phyloP scores from a whole-genome alignment of 2,888 invertebrate genomes.

The Fissipunctia ypsillon region DNA sequence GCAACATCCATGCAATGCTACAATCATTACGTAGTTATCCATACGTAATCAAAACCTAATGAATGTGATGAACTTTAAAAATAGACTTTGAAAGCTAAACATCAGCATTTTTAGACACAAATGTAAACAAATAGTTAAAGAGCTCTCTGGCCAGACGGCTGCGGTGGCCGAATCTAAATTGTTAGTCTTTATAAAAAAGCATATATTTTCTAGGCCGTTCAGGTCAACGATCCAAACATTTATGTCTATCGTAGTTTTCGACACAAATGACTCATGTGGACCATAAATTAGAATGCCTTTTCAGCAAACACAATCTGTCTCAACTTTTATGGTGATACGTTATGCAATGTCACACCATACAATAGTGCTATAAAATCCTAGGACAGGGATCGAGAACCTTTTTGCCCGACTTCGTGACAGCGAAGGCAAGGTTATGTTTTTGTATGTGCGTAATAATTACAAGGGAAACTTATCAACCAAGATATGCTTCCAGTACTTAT shows the following conservation, averaged over 20 bases:
- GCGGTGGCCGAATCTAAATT: conserved; percentile 22
- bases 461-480: neutral
- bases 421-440: neutral
- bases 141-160: conserved; percentile 2
- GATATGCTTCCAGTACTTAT: neutral
- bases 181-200: conserved; percentile 31
- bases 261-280: conserved; percentile 55
- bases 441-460: neutral
- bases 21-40: neutral
- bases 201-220: conserved; percentile 32
- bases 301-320: conserved; percentile 74
- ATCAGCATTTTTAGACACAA: conserved; percentile 8
- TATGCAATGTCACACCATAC: conserved; percentile 71
- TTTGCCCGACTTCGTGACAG: neutral
- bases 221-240: conserved; percentile 52
- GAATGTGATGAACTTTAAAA: neutral
- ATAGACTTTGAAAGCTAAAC: conserved; percentile 14
- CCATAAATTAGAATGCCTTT: conserved; percentile 69
- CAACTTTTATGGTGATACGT: conserved; percentile 68
- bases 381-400: conserved; percentile 36
- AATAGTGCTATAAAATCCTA: conserved; percentile 71
- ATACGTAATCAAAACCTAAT: conserved; percentile 10
- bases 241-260: conserved; percentile 57
- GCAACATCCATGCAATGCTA: neutral
- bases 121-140: conserved; percentile 30